phyloP scores from a whole-genome alignment of 2,113 vertebrate species.

The Tympanuchus pallidicinctus region DNA sequence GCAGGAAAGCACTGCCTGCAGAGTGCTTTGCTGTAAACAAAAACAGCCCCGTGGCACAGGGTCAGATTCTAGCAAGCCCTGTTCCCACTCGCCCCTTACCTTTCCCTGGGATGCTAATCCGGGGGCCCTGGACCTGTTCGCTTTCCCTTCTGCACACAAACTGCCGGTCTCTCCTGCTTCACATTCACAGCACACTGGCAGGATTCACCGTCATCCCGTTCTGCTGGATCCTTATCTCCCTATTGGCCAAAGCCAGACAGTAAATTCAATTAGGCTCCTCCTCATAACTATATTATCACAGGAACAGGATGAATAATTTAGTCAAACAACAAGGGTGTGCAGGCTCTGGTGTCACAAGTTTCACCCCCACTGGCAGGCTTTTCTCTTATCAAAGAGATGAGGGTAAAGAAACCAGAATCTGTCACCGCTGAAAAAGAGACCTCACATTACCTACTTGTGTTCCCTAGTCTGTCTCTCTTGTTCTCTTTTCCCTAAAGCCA shows the following conservation, averaged over 20 bases:
- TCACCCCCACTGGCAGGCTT: neutral
- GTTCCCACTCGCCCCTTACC: conserved; percentile 20
- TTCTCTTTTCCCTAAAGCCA: neutral
- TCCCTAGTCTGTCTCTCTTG: neutral
- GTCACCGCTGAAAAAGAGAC: neutral
- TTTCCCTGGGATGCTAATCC: conserved; percentile 34
- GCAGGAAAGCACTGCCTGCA: neutral
- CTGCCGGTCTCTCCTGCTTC: conserved; percentile 65
- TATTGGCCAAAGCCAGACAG: conserved; percentile 71
- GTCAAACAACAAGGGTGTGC: conserved; percentile 50
- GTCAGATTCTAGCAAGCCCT: neutral
- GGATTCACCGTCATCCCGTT: conserved; percentile 67
- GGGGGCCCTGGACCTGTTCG: neutral
- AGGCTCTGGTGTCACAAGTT: conserved; percentile 53
- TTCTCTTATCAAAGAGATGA: neutral
- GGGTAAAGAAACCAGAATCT: neutral
- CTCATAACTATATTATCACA: conserved; percentile 72
- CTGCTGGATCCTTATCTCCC: conserved; percentile 42
- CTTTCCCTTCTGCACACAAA: conserved; percentile 53
- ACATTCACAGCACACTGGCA: conserved; percentile 69
- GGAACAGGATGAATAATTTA: conserved; percentile 75
- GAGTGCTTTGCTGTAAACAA: neutral
- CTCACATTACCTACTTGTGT: neutral
- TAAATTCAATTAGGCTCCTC: conserved; percentile 74
- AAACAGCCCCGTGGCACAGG: neutral